Evolutionary conservation across 2,888 invertebrate species (phyloP).

Genomic region (Incurvaria masculella): DNA sequence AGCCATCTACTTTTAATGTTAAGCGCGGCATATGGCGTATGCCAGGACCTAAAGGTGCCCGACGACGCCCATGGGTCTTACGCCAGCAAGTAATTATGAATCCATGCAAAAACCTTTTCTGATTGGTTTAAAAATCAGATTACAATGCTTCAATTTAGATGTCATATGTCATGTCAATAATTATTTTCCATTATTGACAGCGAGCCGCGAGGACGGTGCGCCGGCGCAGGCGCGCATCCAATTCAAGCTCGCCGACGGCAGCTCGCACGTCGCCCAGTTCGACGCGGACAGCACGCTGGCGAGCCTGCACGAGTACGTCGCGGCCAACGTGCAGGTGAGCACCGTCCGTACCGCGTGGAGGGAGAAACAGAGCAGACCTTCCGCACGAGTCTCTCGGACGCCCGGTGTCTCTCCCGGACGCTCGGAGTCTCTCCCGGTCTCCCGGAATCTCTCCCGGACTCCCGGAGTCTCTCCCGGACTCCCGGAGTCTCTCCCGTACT

Average conservation of each 20-base stretch:
- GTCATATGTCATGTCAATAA: too few relatives aligned
- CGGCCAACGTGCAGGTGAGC: conserved; percentile 45
- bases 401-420: not conserved
- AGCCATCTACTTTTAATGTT: too few relatives aligned
- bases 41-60: too few relatives aligned
- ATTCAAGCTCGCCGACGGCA: conserved; percentile 83
- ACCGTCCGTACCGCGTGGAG: too few relatives aligned
- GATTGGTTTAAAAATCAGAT: too few relatives aligned
- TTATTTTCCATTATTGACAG: too few relatives aligned
- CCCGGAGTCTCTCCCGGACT: not conserved
- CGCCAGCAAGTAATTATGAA: too few relatives aligned
- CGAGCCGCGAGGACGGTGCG: conserved; percentile 26
- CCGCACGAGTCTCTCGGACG: not conserved
- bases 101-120: too few relatives aligned
- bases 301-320: conserved; percentile 51
- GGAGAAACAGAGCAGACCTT: not conserved
- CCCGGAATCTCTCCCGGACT: not conserved
- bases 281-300: conserved; percentile 62
- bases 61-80: too few relatives aligned
- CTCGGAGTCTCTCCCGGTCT: not conserved
- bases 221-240: conserved; percentile 64
- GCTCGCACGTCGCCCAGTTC: conserved; percentile 70
- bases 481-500: not conserved
- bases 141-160: too few relatives aligned
- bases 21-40: too few relatives aligned